phyloP scores from a whole-genome alignment of 2,888 invertebrate species.

The Sinohyriopsis cumingii region DNA sequence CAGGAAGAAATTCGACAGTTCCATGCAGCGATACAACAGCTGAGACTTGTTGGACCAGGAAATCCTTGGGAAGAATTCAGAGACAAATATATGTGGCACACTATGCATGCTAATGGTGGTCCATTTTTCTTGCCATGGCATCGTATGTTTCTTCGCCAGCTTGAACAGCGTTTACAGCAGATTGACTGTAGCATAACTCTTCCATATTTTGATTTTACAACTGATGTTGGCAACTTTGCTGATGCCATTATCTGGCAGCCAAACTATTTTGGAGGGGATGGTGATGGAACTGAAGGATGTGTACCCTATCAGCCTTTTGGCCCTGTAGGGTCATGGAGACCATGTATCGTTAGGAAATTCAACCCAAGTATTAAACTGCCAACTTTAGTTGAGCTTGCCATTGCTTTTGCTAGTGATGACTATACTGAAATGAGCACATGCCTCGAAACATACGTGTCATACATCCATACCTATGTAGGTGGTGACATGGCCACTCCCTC shows the following conservation, averaged over 20 bases:
- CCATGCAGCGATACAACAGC: conserved; percentile 62
- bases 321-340: conserved; percentile 58
- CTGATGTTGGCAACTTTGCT: conserved; percentile 63
- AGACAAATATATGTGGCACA: conserved; percentile 62
- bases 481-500: conserved; percentile 63
- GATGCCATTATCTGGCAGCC: conserved; percentile 68
- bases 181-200: conserved; percentile 65
- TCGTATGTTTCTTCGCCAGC: conserved; percentile 58
- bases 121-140: conserved; percentile 68
- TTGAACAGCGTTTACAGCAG: conserved; percentile 65
- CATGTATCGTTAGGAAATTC: conserved; percentile 65
- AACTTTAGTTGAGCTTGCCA: conserved; percentile 54
- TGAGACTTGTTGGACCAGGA: conserved; percentile 48
- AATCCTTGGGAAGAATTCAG: conserved; percentile 64
- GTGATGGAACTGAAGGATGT: conserved; percentile 51
- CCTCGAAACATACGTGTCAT: conserved; percentile 58
- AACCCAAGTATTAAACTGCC: conserved; percentile 60
- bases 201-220: conserved; percentile 69
- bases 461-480: conserved; percentile 61
- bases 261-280: conserved; percentile 66
- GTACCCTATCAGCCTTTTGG: conserved; percentile 68
- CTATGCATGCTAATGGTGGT: conserved; percentile 63
- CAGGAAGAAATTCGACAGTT: conserved; percentile 57
- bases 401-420: conserved; percentile 58
- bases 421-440: conserved; percentile 61